Conservation (phyloP, 2,888 invertebrate species). For the Cecidostiba fungosa region DNA sequence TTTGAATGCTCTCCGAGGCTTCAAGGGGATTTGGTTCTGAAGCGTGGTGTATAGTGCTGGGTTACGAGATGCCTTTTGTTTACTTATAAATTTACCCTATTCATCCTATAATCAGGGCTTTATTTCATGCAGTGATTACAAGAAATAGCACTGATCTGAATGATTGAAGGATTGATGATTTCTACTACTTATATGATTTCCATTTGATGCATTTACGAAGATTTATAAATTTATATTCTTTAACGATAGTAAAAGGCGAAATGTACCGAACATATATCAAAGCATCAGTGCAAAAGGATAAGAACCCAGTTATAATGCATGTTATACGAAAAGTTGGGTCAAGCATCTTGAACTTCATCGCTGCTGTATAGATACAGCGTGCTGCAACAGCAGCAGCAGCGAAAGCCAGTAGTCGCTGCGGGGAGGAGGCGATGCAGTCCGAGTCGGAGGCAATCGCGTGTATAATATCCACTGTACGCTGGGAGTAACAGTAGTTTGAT, state of each 20-base stretch:
- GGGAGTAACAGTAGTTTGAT: constrained; percentile 63
- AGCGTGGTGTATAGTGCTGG: neutral
- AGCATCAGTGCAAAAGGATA: neutral
- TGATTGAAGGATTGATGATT: too few species aligned
- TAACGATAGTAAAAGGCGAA: neutral
- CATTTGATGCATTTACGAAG: too few species aligned
- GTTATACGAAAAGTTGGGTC: neutral
- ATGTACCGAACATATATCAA: neutral
- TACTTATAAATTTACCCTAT: neutral
- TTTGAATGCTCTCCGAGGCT: neutral
- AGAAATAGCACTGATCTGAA: too few species aligned
- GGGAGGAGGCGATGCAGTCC: neutral
- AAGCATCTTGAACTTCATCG: constrained; percentile 40
- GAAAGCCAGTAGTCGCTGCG: neutral
- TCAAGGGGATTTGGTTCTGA: neutral
- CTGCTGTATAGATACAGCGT: neutral
- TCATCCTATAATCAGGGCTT: too few species aligned
- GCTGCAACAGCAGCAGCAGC: neutral
- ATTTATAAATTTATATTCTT: neutral
- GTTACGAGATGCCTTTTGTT: constrained; percentile 16
- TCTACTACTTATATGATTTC: too few species aligned
- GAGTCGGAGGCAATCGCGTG: constrained; percentile 35
- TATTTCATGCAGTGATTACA: too few species aligned
- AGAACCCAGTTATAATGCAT: neutral
- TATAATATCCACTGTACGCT: constrained; percentile 30